Evolutionary conservation across 2,888 invertebrate species (phyloP), one percentile per base, ranked within the genome.

Genomic region (Ochropacha duplaris): DNA sequence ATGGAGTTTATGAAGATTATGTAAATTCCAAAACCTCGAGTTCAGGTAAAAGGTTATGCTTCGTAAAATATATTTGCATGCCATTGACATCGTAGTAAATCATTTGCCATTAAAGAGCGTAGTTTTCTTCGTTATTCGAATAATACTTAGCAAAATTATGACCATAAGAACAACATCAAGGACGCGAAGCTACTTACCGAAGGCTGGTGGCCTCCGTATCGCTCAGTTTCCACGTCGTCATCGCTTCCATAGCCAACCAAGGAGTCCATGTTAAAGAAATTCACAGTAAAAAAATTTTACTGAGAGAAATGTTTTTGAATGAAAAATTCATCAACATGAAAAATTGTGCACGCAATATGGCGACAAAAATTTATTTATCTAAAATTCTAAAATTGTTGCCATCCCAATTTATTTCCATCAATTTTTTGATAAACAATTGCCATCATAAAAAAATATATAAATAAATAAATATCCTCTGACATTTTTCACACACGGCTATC

Each of bases 181-280:
- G 28, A 54, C 39, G 49, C n/a, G 31, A 31, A 22, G 12, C 14
- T 34, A 84, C 90, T 88, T 78, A 92, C 92, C 86, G 84, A 80
- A 63, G 79, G 56, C 50, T 81, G 81, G 61, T 79, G 81, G 64
- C 73, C 69, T 64, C 82, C 84, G 63, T 79, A 83, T 36, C 88
- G 87, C 69, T 92, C 87, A 64, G 79, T 78, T 65, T 95, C 95
- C 74, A 94, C 94, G 63, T 96, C 96, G 73, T 96, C 96, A 75
- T 96, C 97, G 84, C 96, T 97, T 65, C 95, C 96, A 81, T 97
- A 97, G 79, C 95, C 96, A 62, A 95, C 94, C 61, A 97, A 89
- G 52, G 96, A 95, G 86, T 97, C 96, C 97, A 97, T 97, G 59
- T 36, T n/a, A n/a, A 6, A n/a, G 5, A 36, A 14, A n/a, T n/a